Percentiles rank a stretch among this genome's conserved stretches.
Conservation (phyloP, 2,888 invertebrate genomes). For the Cyaniris semiargus region DNA sequence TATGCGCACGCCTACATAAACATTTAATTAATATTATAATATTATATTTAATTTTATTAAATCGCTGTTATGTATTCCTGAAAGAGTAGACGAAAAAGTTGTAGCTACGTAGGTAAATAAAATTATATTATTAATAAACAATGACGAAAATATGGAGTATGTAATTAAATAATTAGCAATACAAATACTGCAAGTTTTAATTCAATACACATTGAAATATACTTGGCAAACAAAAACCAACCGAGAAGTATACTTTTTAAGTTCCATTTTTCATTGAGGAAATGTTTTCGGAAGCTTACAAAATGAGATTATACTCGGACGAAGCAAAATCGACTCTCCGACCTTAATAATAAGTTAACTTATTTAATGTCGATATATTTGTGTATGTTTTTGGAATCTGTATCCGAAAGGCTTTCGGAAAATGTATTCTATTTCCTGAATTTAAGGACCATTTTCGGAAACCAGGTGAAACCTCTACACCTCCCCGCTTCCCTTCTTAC, state of each 20-base stretch:
- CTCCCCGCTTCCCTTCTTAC: slow-evolving; percentile 58
- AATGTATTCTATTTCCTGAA: slow-evolving; percentile 48
- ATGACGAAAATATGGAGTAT: slow-evolving; percentile 62
- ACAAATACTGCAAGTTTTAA: slow-evolving; percentile 76
- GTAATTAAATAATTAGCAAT: slow-evolving; percentile 77
- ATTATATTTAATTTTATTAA: no score
- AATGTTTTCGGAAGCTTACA: slow-evolving; percentile 71
- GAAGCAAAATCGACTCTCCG: slow-evolving; percentile 58
- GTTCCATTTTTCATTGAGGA: slow-evolving; percentile 66
- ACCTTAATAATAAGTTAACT: slow-evolving; percentile 51
- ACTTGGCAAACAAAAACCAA: slow-evolving; percentile 62
- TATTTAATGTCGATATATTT: slow-evolving; percentile 55
- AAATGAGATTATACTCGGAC: slow-evolving; percentile 62
- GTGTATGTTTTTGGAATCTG: slow-evolving; percentile 72
- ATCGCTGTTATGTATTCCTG: background rate
- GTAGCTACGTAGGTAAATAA: background rate
- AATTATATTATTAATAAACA: slow-evolving; percentile 56
- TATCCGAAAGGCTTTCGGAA: slow-evolving; percentile 50
- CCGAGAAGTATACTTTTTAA: slow-evolving; percentile 60
- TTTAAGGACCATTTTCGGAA: slow-evolving; percentile 53
- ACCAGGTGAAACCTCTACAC: slow-evolving; percentile 47
- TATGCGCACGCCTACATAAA: background rate
- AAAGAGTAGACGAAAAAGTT: background rate
- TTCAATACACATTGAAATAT: slow-evolving; percentile 71
- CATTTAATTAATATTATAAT: no score